Percentiles rank a stretch among this genome's conserved stretches.
phyloP scores from a whole-genome alignment of 92 coral and sea anemone genomes.

The Bergia puertoricense region DNA sequence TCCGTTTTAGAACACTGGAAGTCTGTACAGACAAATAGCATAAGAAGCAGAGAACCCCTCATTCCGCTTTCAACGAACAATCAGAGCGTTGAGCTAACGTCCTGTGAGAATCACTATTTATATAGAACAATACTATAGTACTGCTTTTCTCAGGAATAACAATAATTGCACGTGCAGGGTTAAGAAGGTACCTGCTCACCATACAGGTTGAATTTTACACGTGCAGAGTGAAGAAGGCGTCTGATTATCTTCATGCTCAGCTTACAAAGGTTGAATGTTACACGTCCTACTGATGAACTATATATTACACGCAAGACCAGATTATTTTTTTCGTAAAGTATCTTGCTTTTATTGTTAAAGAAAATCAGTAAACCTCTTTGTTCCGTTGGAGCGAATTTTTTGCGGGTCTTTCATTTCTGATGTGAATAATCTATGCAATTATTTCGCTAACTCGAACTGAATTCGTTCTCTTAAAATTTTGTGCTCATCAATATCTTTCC shows the following conservation, averaged over 20 bases:
- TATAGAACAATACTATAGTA: neutral
- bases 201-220: neutral
- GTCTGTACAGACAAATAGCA: neutral
- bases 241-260: neutral
- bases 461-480: too few species aligned
- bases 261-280: neutral
- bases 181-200: neutral
- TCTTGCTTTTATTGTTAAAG: too few species aligned
- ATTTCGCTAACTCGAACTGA: too few species aligned
- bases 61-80: neutral
- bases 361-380: too few species aligned
- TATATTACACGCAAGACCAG: too few species aligned
- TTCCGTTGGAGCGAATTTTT: too few species aligned
- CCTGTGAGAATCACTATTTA: neutral
- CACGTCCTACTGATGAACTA: too few species aligned
- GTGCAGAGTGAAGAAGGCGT: neutral
- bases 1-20: neutral
- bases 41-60: neutral
- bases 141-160: neutral
- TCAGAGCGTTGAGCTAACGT: neutral
- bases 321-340: too few species aligned
- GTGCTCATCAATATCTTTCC: too few species aligned
- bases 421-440: too few species aligned
- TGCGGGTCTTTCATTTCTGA: too few species aligned
- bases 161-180: slow-evolving; percentile 1